phyloP scores from a whole-genome alignment of 2,888 invertebrate species.

The Parnassius orleans region DNA sequence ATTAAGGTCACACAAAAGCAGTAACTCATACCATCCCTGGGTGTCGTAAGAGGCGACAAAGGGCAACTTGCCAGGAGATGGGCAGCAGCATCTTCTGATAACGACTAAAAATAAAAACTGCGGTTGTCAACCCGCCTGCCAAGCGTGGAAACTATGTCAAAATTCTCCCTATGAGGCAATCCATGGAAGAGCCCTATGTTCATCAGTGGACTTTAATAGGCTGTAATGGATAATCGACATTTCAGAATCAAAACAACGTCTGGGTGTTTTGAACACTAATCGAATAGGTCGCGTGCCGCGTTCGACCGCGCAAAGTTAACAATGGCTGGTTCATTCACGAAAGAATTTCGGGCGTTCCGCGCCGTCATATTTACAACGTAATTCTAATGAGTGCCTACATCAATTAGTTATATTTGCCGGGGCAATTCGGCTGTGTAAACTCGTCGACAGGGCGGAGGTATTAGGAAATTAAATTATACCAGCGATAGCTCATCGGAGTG shows the following conservation, averaged over 20 bases:
- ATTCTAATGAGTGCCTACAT: conserved; percentile 53
- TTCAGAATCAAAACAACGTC: conserved; percentile 10
- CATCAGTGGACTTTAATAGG: too few relatives aligned
- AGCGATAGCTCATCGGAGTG: conserved; percentile 37
- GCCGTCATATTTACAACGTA: conserved; percentile 43
- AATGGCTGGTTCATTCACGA: conserved; percentile 20
- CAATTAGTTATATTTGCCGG: conserved; percentile 58
- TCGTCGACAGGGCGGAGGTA: conserved; percentile 39
- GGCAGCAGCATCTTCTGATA: too few relatives aligned
- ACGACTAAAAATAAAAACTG: too few relatives aligned
- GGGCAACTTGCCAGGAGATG: too few relatives aligned
- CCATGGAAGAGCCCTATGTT: too few relatives aligned
- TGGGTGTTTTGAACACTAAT: conserved; percentile 9
- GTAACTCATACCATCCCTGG: too few relatives aligned
- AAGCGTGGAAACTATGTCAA: too few relatives aligned
- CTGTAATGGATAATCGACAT: not conserved
- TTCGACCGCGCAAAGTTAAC: conserved; percentile 18
- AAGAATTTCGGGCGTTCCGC: conserved; percentile 32
- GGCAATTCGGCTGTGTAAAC: conserved; percentile 37
- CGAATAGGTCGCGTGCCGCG: conserved; percentile 17
- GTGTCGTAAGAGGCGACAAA: too few relatives aligned
- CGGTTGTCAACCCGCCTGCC: too few relatives aligned
- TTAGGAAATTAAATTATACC: conserved; percentile 57
- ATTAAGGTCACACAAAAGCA: too few relatives aligned
- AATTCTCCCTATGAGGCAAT: too few relatives aligned